These are phyloP conservation scores for sheep (Ovis aries) DNA, from an alignment of 2,113 vertebrate species.

Conservation along the genomic window ARS-UI_Ramb_v3.0 NC_056055.1:166306001-166306500, in stretches of 20 bases:
- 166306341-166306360: not conserved
- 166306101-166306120: not conserved
- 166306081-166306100: not conserved
- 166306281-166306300: not conserved
- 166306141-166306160: not conserved
- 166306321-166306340: not conserved
- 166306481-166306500: not conserved
- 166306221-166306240: not conserved
- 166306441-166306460: not conserved
- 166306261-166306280: not conserved
- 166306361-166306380: not conserved
- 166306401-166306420: not conserved
- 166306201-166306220: not conserved
- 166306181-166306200: not conserved
- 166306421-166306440: not conserved
- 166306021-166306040: not conserved
- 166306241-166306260: not conserved
- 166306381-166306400: not conserved
- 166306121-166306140: not conserved
- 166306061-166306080: not conserved
- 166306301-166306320: not conserved
- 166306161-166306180: not conserved
- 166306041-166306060: not conserved
- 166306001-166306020: not conserved
- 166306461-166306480: not conserved